phyloP scores from a whole-genome alignment of 23 tunicate species.

The Phallusia fumigata region DNA sequence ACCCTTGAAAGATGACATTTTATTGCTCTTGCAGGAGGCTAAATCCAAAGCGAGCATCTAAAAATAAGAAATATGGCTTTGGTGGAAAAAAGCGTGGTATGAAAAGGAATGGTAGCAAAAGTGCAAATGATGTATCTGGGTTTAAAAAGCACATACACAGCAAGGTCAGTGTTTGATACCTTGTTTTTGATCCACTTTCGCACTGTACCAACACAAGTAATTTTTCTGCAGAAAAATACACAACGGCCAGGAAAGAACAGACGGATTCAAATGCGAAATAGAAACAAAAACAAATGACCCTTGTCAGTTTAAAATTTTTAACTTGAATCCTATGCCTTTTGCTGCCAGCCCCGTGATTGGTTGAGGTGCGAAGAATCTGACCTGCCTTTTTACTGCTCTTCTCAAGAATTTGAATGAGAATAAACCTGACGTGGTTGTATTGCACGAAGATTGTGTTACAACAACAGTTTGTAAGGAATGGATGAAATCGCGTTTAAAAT shows the following conservation, averaged over 20 bases:
- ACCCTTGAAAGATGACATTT: background rate
- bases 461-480: background rate
- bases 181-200: too few relatives aligned
- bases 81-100: conserved; percentile 75
- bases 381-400: too few relatives aligned
- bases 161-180: too few relatives aligned
- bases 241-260: conserved; percentile 38
- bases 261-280: conserved; percentile 19
- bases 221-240: background rate
- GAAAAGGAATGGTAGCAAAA: conserved; percentile 56
- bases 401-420: too few relatives aligned
- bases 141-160: conserved; percentile 34
- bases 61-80: conserved; percentile 73
- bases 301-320: too few relatives aligned
- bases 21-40: background rate
- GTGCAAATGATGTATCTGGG: conserved; percentile 54
- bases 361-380: too few relatives aligned
- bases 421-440: background rate
- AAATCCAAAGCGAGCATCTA: conserved; percentile 37
- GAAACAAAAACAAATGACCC: conserved; percentile 27
- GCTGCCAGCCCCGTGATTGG: too few relatives aligned
- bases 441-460: background rate
- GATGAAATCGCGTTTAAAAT: background rate
- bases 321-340: too few relatives aligned
- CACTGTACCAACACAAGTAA: too few relatives aligned